Base-by-base conservation (phyloP, 1,140 invertebrate species). In the Drosophila gunungcola region DNA sequence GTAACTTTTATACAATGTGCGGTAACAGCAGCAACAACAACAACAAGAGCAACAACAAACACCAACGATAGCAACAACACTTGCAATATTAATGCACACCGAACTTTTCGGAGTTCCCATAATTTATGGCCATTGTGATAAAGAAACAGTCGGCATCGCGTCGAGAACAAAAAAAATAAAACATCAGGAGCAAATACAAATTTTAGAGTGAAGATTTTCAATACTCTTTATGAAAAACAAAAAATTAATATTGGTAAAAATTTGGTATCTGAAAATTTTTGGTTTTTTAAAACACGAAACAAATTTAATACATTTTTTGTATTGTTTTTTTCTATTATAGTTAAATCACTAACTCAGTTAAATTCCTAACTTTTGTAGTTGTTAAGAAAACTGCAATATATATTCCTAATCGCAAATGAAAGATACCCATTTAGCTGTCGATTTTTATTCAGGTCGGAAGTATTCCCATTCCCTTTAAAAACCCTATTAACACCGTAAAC, bases 101-200 rank as follows among this genome's bases (percentile, higher is more conserved):
- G 34, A 54, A 43, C 29, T 69, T 53, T 60, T 45, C 21, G 13
- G 36, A 57, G 45, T 25, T 48, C n/a, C 42, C 68, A 56, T 73
- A 68, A 86, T 86, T 86, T 81, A 86, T 86, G 82, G 70, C 13
- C 58, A 54, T 68, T 81, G 57, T 32, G 80, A 84, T 83, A 84
- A 84, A 76, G 78, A 67, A 79, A 57, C 16, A 29, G 46, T 45
- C 39, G n/a, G 76, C 45, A 36, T 48, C 46, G 42, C 56, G 38
- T 32, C 29, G 27, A 13, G 27, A 34, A 29, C 45, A 7, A 3
- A 32, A 32, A 38, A 53, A 21, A 21, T n/a, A 29, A 13, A 38
- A 9, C 12, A 46, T 41, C n/a, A 7, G 29, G 2, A 32, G 29
- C 29, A 2, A 7, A 32, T 7, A 32, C 6, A 32, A 32, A 32